These are phyloP conservation scores for Drosophila greeni DNA, from an alignment of 2,888 invertebrate species.

Conservation along the genomic window DNA sequence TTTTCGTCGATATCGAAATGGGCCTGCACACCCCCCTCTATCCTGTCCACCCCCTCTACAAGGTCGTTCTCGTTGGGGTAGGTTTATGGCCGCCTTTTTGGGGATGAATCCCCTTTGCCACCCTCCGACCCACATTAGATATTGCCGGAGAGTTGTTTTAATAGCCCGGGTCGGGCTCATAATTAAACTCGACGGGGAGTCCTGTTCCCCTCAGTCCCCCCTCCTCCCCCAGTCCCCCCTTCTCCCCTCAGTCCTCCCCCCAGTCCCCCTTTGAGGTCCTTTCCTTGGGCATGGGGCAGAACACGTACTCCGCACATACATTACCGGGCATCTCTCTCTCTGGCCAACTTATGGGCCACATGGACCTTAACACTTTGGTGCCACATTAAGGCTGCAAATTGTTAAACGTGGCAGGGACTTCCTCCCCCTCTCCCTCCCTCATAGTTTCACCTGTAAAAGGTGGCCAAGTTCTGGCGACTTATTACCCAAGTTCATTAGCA, in stretches of 20 bases:
- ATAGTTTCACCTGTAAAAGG: too few species aligned
- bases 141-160: conserved; percentile 62
- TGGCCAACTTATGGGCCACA: conserved; percentile 60
- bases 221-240: too few species aligned
- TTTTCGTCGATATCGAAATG: conserved; percentile 66
- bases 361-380: conserved; percentile 70
- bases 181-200: conserved; percentile 52
- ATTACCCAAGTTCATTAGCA: conserved; percentile 72
- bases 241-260: too few species aligned
- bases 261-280: conserved; percentile 16
- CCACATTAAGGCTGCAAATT: conserved; percentile 71
- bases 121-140: conserved; percentile 53
- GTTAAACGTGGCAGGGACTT: conserved; percentile 59
- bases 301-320: conserved; percentile 67
- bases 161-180: conserved; percentile 64
- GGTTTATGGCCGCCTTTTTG: conserved; percentile 1
- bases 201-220: background rate
- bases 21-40: background rate
- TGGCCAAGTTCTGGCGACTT: conserved; percentile 35
- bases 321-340: conserved; percentile 53
- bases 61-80: conserved; percentile 18
- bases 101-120: background rate
- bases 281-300: conserved; percentile 36
- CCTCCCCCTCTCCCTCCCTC: too few species aligned
- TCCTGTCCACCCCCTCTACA: conserved; percentile 6